Evolutionary conservation across 2,888 invertebrate genomes (phyloP).

Genomic region (Elysia crispata): DNA sequence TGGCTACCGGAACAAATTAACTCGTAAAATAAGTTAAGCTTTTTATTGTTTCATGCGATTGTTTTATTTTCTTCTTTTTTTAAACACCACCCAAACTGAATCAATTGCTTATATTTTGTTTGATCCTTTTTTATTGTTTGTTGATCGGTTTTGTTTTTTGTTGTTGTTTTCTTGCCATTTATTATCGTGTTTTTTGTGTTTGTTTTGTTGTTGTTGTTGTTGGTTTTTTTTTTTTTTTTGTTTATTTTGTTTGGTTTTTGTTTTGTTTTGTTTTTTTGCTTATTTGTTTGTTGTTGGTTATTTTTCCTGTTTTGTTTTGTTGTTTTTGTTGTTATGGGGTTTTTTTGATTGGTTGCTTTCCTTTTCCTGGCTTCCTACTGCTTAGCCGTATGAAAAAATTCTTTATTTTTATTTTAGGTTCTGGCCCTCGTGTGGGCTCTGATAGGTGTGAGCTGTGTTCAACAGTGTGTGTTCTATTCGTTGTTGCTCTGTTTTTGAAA

Average conservation of each 20-base stretch:
- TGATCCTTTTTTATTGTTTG: too few relatives aligned
- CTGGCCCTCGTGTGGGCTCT: conserved; percentile 36
- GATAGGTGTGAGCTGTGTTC: conserved; percentile 31
- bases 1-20: too few relatives aligned
- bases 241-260: background rate
- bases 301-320: background rate
- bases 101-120: too few relatives aligned
- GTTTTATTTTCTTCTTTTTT: background rate
- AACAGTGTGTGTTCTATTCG: conserved; percentile 22
- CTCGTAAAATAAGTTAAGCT: too few relatives aligned
- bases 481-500: conserved; percentile 10
- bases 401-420: conserved; percentile 32
- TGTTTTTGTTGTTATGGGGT: background rate
- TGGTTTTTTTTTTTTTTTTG: background rate
- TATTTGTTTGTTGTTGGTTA: background rate
- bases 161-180: too few relatives aligned
- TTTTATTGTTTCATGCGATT: background rate
- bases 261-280: background rate
- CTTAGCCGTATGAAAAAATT: too few relatives aligned
- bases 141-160: too few relatives aligned
- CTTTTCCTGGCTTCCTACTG: background rate
- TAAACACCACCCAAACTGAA: background rate
- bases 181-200: too few relatives aligned
- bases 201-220: background rate
- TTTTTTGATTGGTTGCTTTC: background rate